Evolutionary conservation across 2,113 vertebrate species (phyloP).

Genomic region (Engraulis encrasicolus): DNA sequence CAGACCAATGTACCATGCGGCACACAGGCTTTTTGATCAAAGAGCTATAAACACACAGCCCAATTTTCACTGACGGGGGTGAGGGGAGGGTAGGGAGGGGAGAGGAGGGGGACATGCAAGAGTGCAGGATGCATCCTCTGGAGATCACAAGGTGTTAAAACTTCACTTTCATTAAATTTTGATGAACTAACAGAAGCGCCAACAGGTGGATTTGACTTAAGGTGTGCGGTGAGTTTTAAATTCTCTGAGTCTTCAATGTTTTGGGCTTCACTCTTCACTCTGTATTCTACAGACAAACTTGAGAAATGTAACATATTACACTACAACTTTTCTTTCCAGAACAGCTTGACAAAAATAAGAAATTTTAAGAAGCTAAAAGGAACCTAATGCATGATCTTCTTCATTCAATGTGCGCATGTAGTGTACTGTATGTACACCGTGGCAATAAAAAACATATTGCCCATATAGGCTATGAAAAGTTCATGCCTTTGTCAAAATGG

Average conservation of each 20-base stretch:
- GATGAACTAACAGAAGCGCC: not conserved
- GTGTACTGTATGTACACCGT: not conserved
- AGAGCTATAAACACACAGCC: not conserved
- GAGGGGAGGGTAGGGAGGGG: not conserved
- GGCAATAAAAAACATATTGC: not conserved
- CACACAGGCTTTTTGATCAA: conserved; percentile 1
- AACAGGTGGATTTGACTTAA: not conserved
- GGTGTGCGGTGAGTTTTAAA: not conserved
- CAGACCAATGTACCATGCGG: not conserved
- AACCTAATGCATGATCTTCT: not conserved
- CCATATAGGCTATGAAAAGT: not conserved
- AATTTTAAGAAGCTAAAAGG: not conserved
- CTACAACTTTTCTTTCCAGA: not conserved
- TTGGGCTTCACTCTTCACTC: not conserved
- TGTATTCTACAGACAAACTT: not conserved
- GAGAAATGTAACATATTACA: not conserved
- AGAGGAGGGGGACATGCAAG: not conserved
- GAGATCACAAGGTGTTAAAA: not conserved
- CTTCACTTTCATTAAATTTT: conserved; percentile 16
- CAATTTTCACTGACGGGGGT: not conserved
- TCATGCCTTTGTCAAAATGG: not conserved
- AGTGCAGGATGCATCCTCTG: not conserved
- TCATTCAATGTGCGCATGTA: not conserved
- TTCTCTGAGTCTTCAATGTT: not conserved
- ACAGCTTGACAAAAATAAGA: not conserved